A percentile compares a stretch with the other conserved stretches of the same genome.
These are phyloP conservation scores for Pampusana beccarii DNA, from an alignment of 2,113 vertebrate species.

Conservation along the genomic window DNA sequence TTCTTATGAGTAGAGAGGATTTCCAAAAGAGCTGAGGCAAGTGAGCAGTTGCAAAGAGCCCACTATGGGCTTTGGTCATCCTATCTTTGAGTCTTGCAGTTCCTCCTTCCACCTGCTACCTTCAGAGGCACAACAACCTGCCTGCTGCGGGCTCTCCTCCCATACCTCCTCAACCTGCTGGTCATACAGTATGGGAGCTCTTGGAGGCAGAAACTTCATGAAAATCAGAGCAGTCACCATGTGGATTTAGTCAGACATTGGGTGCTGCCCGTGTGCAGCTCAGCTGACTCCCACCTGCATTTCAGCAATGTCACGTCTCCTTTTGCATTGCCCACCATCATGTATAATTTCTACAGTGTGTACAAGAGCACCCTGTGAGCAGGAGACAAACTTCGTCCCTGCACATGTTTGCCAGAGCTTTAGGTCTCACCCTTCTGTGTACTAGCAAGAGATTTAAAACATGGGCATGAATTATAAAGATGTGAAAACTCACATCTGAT, in stretches of 20 bases:
- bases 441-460: constrained; percentile 1
- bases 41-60: neutral
- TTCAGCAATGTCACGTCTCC: neutral
- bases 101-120: neutral
- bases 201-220: neutral
- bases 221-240: neutral
- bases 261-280: neutral
- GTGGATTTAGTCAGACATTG: neutral
- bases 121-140: neutral
- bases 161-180: neutral
- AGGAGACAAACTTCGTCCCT: neutral
- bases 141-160: neutral
- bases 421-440: neutral
- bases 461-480: neutral
- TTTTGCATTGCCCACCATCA: neutral
- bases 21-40: neutral
- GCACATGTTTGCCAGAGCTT: neutral
- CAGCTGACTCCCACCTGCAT: neutral
- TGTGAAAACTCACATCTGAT: neutral
- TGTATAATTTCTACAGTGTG: neutral
- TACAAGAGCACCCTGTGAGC: neutral
- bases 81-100: neutral
- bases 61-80: neutral
- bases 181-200: neutral
- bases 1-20: neutral